Conservation (phyloP, 2,888 invertebrate genomes). For the Clistopyga incitator region DNA sequence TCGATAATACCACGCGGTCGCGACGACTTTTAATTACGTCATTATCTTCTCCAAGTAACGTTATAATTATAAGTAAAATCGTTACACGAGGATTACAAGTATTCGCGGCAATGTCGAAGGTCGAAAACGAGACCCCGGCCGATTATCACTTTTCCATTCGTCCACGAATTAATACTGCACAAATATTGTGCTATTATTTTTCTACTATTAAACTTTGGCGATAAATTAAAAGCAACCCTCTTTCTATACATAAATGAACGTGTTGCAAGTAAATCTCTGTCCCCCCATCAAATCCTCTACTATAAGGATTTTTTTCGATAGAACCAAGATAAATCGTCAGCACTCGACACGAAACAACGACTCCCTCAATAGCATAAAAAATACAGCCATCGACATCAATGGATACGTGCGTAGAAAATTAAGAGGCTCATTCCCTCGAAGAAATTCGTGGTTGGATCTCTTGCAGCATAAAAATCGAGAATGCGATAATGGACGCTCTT, state of each 20-base stretch:
- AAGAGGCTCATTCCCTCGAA: constrained; percentile 39
- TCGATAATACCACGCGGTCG: constrained; percentile 48
- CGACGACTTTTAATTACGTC: constrained; percentile 65
- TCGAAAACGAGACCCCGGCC: background rate
- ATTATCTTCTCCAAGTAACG: constrained; percentile 54
- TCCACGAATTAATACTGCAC: background rate
- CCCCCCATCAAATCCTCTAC: background rate
- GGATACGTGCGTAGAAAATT: constrained; percentile 59
- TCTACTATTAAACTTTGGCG: background rate
- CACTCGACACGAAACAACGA: background rate
- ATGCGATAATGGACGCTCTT: constrained; percentile 59
- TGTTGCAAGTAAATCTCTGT: background rate
- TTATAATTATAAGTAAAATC: constrained; percentile 62
- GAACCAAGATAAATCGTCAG: constrained; percentile 12
- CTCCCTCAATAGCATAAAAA: constrained; percentile 11
- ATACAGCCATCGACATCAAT: constrained; percentile 33
- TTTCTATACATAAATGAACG: background rate
- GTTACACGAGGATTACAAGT: constrained; percentile 30
- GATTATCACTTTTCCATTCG: background rate
- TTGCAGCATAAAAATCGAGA: constrained; percentile 61
- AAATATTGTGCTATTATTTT: background rate
- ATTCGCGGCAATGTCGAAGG: constrained; percentile 9
- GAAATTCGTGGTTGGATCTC: constrained; percentile 45
- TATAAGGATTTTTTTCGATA: background rate
- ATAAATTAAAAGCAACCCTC: background rate